Evolutionary conservation across 2,113 vertebrate genomes (phyloP), one percentile per base, ranked within the genome.

Genomic region (Megaceryle maxima): DNA sequence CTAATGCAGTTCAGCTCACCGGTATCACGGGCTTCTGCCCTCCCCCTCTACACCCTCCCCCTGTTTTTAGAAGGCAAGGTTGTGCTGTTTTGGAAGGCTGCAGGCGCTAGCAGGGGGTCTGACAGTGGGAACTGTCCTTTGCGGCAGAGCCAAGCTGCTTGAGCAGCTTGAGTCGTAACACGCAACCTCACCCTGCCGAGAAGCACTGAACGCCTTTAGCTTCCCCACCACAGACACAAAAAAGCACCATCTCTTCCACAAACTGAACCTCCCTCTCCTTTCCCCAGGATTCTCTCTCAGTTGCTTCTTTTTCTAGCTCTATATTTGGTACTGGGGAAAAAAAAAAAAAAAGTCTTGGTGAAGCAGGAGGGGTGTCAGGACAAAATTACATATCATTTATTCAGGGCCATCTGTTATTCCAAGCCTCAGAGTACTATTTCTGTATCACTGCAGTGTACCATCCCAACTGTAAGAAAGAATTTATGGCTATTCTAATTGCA

Each of bases 321-420:
- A 66, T 84, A 89, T 93, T 92, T 95, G 80, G 94, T 66, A 83
- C 1, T 29, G 25, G 19, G 67, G 4, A 57, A 4, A 62, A 68
- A 72, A 95, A 51, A 28, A 68, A 72, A 87, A 84, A 60, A 94
- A 35, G 17, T 78, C 90, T 82, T 92, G 77, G 51, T 75, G 83
- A 91, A 92, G 88, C 83, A 94, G 93, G 87, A 96, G 93, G 94
- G 95, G 90, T 92, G 87, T 96, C 64, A 93, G 92, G 95, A 94
- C 79, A 88, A 88, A 96, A 94, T 96, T 96, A 87, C 92, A 92
- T 67, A 93, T 90, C 83, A 51, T 93, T 95, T 96, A 96, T 96
- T 97, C 96, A 96, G 73, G 66, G 86, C 95, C 92, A 96, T 94
- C 94, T 94, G 94, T 95, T 94, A 97, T 88, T 95, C 90, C 88